These are phyloP conservation scores for Tenrec ecaudatus DNA, from an alignment of 2,113 vertebrate genomes.

Conservation along the genomic window DNA sequence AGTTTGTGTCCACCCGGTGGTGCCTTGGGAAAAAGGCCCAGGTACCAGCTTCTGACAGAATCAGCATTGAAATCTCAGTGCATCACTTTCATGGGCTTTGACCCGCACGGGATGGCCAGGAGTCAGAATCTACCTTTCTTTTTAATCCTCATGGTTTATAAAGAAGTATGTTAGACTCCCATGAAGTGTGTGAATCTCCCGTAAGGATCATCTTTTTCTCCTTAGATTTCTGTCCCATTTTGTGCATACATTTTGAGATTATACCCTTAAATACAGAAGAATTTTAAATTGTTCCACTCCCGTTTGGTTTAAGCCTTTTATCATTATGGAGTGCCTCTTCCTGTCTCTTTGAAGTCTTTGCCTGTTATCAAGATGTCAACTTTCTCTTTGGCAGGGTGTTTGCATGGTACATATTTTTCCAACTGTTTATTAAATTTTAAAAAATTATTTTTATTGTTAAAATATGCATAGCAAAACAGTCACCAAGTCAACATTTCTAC, in stretches of 20 bases:
- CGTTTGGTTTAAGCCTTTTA: background rate
- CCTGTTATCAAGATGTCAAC: background rate
- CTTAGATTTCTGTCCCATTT: background rate
- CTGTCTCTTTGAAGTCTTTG: background rate
- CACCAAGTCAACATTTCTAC: too few species aligned
- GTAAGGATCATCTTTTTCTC: background rate
- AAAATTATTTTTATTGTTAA: background rate
- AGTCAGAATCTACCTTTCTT: background rate
- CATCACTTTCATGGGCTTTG: background rate
- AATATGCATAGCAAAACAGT: background rate
- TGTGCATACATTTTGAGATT: background rate
- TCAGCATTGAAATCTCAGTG: background rate
- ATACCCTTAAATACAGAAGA: background rate
- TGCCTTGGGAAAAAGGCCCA: background rate
- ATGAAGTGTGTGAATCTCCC: background rate
- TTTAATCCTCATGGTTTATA: background rate
- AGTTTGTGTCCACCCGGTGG: background rate
- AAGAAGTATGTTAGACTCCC: background rate
- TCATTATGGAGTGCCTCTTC: background rate
- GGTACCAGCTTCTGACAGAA: background rate
- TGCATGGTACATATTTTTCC: background rate
- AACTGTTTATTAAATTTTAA: background rate
- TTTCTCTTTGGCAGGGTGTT: background rate
- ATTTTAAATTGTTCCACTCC: background rate
- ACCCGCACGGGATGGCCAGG: background rate